Conservation (phyloP, 2,113 vertebrate species). For the Alligator sinensis region DNA sequence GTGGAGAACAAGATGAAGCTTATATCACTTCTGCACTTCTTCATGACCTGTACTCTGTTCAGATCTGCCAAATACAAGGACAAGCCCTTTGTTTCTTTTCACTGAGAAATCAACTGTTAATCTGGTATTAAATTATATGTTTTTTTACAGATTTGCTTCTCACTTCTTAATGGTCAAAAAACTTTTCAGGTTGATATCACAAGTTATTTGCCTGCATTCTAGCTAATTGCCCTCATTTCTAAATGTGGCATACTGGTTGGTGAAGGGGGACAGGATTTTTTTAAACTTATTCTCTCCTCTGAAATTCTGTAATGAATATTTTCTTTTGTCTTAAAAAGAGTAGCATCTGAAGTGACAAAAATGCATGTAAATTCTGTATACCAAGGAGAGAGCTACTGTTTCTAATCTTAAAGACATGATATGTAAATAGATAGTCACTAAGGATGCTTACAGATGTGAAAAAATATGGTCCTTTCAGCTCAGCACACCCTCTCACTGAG, state of each 20-base stretch:
- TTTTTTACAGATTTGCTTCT: neutral
- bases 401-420: neutral
- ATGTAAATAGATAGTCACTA: constrained; percentile 1
- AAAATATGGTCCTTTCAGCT: too few relatives aligned
- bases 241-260: neutral
- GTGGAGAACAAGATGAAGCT: neutral
- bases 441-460: neutral
- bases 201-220: neutral
- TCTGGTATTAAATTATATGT: neutral
- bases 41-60: fast-evolving
- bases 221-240: neutral
- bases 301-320: neutral
- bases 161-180: neutral
- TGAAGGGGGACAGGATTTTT: neutral
- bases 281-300: neutral
- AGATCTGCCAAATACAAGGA: fast-evolving
- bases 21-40: too few relatives aligned
- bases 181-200: neutral
- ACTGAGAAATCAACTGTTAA: neutral
- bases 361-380: neutral
- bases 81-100: neutral
- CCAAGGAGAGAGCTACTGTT: neutral
- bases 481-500: too few relatives aligned
- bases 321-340: neutral
- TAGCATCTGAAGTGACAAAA: neutral